Base-by-base conservation (phyloP, 2,797 vertebrate genomes). In the Microchirus variegatus region DNA sequence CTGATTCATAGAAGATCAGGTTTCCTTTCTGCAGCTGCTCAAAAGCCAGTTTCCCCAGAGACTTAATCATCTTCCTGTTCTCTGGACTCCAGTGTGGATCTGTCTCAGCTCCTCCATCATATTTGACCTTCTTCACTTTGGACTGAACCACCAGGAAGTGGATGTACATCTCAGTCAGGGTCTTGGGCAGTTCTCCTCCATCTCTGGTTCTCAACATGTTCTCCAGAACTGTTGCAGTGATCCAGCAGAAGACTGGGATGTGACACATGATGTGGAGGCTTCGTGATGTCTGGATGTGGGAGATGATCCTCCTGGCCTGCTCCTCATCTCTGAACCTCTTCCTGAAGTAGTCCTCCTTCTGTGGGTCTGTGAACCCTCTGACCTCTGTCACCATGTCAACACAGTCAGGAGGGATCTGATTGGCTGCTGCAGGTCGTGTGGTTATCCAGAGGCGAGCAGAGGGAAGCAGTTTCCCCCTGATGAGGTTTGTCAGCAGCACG, bases 191-290 rank as follows among this genome's bases (percentile, higher is more conserved):
- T 31, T 51, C 41, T 31, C 35, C 17, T 51, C 12, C 18, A 10
- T 45, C 35, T 51, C 14, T 51, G 15, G 4, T 38, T 3, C 19
- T 45, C 47, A 63, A 38, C 31, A 61, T 0, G 5, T 61, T 14
- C 43, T 74, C 45, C 59, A 74, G 66, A 44, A 73, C 70, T 35
- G 55, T 45, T 12, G 70, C 63, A 19, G 52, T 61, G 70, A 73
- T 67, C 63, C 70, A 67, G 58, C 63, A 73, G 63, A 67, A 73
- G 63, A 73, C 57, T n/a, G 62, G 62, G 45, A 65, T 60, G 62
- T 60, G 62, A 17, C 61, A 65, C 62, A 59, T 59, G 68, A 64
- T 59, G 50, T 71, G 61, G 61, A 64, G 61, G 40, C 55, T 71
- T 42, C 45, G 37, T 5, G 55, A 59, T 3, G 17, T 44, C 17